Base-by-base conservation (phyloP, 2,113 vertebrate genomes). In the Cottus gobio region DNA sequence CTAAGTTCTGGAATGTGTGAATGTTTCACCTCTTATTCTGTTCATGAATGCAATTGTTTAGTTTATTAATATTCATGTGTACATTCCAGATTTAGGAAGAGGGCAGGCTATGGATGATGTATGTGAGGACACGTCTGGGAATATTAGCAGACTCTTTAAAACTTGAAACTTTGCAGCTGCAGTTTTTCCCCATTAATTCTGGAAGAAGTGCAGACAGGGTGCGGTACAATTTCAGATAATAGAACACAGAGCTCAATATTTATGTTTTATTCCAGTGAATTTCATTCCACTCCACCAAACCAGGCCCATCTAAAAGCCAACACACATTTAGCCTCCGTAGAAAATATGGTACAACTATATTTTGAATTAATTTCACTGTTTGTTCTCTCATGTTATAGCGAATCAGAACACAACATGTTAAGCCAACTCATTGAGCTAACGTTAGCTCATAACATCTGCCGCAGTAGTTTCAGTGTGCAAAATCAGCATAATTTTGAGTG, bases 31-130 rank as follows among this genome's bases (percentile, higher is more conserved):
- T 39, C 58, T 20, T 20, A 13, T 66, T 44, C 54, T 37, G 18
- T 37, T 46, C 42, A 57, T 34, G 22, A 68, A 58, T 30, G 7
- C 42, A 61, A 16, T 42, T 81, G 54, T 85, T 84, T 65, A 60
- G 22, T 71, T 86, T 68, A 75, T 71, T 42, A 61, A 44, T 85
- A 74, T 46, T 61, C 8, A 48, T 85, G 66, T 84, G 24, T 78
- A 69, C 73, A 85, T 64, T 80, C 66, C 79, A 85, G 64, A 66
- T 72, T 48, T 31, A 36, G 61, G 31, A 48, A 56, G 56, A 28
- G 58, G 63, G 44, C 52, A 62, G 79, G 83, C 71, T 67, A 61
- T 54, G 57, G n/a, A 46, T 75, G 54, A 87, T 74, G 62, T 56
- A 71, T 79, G 50, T 77, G 75, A 52, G 48, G 75, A 69, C n/a